phyloP scores from a whole-genome alignment of 2,888 invertebrate genomes.

The Nemotelus pantherinus region DNA sequence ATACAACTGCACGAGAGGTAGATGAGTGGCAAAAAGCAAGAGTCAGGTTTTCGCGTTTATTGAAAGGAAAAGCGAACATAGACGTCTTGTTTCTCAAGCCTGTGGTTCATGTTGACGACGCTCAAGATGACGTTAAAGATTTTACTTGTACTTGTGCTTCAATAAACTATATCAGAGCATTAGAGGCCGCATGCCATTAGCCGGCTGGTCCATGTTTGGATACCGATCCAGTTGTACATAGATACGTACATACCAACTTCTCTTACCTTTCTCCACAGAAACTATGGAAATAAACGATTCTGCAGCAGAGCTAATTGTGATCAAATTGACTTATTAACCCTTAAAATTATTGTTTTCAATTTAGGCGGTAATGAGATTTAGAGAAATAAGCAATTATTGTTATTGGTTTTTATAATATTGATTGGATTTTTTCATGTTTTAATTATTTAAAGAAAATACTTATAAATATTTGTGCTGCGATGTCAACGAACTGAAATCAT shows the following conservation, averaged over 20 bases:
- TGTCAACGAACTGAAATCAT: too few species aligned
- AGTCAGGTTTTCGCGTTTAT: conserved; percentile 27
- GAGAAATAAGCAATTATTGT: too few species aligned
- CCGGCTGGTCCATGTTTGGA: background rate
- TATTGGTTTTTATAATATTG: too few species aligned
- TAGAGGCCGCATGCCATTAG: background rate
- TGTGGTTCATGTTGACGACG: background rate
- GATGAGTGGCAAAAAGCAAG: conserved; percentile 1
- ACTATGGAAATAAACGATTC: conserved; percentile 9
- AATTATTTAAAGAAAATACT: too few species aligned
- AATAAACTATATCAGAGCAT: conserved; percentile 22
- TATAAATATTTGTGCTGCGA: too few species aligned
- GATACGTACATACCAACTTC: background rate
- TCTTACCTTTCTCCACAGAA: conserved; percentile 39
- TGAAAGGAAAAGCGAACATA: conserved; percentile 39
- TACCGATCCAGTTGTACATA: conserved; percentile 29
- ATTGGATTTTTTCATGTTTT: too few species aligned
- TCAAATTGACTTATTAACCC: background rate
- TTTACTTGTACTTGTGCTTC: conserved; percentile 18
- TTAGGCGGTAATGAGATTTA: too few species aligned
- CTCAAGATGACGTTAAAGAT: conserved; percentile 20
- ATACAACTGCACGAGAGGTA: conserved; percentile 7
- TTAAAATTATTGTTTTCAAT: too few species aligned
- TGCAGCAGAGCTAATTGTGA: conserved; percentile 12
- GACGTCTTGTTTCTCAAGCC: background rate